These are phyloP conservation scores for Poeciliopsis occidentalis DNA, from an alignment of 2,113 vertebrate species.

Conservation along the genomic window DNA sequence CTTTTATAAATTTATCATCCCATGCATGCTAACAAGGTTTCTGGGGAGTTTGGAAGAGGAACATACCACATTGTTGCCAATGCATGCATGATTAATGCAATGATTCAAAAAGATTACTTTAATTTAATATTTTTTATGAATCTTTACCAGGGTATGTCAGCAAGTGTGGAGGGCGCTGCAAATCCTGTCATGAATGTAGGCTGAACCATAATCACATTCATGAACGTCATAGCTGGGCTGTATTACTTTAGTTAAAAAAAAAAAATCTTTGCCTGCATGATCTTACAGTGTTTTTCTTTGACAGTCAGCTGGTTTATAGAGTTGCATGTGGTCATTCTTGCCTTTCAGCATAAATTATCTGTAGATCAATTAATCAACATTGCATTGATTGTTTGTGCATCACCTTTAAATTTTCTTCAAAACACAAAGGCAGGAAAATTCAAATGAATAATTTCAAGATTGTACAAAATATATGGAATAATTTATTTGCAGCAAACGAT, in stretches of 20 bases:
- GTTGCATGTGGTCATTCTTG: conserved; percentile 17
- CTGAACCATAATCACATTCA: conserved; percentile 51
- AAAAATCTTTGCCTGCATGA: conserved; percentile 50
- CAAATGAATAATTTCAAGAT: background rate
- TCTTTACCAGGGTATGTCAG: background rate
- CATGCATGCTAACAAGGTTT: background rate
- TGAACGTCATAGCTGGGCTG: conserved; percentile 46
- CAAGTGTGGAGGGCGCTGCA: background rate
- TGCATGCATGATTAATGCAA: background rate
- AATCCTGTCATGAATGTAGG: conserved; percentile 58
- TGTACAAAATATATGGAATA: background rate
- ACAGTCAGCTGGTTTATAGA: conserved; percentile 18
- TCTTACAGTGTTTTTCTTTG: conserved; percentile 20
- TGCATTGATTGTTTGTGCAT: conserved; percentile 3
- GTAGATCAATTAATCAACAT: conserved; percentile 3
- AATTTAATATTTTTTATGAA: background rate
- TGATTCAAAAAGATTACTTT: background rate
- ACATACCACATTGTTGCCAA: background rate
- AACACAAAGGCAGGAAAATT: background rate
- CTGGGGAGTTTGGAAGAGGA: background rate
- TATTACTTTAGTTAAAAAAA: conserved; percentile 41
- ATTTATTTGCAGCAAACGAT: background rate
- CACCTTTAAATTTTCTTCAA: background rate
- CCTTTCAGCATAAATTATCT: background rate
- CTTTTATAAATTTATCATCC: background rate